These are phyloP conservation scores for Cygnus olor DNA, from an alignment of 2,797 vertebrate genomes.

Conservation along the genomic window DNA sequence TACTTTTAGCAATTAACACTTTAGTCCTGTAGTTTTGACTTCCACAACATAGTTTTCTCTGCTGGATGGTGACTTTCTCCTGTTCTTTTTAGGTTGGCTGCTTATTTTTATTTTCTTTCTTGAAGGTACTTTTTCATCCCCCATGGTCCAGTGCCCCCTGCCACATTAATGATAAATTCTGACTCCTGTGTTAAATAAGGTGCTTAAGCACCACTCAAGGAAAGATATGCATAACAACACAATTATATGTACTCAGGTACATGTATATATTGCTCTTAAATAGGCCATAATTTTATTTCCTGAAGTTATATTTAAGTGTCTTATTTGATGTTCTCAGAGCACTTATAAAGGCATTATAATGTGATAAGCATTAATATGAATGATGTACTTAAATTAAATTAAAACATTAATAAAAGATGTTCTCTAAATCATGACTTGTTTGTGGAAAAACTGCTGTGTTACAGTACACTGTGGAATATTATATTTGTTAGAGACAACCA, in stretches of 20 bases:
- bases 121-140: not conserved
- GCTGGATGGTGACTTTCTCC: not conserved
- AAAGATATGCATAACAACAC: not conserved
- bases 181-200: not conserved
- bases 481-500: not conserved
- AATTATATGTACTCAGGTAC: not conserved
- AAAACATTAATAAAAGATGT: not conserved
- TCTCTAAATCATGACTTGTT: not conserved
- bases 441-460: not conserved
- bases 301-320: not conserved
- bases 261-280: not conserved
- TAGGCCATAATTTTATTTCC: not conserved
- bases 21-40: not conserved
- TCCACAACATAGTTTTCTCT: not conserved
- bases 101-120: not conserved
- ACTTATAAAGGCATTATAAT: not conserved
- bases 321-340: not conserved
- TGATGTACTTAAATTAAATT: conserved; percentile 13
- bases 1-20: not conserved
- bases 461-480: not conserved
- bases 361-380: not conserved
- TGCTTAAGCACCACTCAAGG: not conserved
- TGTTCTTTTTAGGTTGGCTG: not conserved
- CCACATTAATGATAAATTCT: not conserved
- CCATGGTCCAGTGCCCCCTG: not conserved